A percentile compares a stretch with the other conserved stretches of the same genome.
Conservation (phyloP, 2,797 vertebrate species). For the Sitta carolinensis region DNA sequence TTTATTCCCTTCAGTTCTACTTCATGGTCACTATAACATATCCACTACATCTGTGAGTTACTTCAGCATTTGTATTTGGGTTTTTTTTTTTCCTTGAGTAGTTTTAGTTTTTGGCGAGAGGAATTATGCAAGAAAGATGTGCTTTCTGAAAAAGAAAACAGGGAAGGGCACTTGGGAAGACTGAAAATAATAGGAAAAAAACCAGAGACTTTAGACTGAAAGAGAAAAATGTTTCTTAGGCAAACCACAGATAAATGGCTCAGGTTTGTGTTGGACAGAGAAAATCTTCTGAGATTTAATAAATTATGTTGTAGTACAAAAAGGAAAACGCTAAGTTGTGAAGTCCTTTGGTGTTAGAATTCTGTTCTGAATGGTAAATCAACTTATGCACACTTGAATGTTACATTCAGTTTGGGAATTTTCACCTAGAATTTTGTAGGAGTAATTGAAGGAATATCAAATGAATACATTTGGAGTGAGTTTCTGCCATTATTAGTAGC, state of each 20-base stretch:
- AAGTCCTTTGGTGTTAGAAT: background rate
- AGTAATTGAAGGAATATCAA: background rate
- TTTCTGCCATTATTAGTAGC: background rate
- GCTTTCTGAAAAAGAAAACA: background rate
- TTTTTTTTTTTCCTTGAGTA: background rate
- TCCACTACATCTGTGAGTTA: background rate
- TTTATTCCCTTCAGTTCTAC: conserved; percentile 1
- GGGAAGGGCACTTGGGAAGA: background rate
- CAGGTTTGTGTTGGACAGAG: background rate
- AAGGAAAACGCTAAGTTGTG: background rate
- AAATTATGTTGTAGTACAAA: background rate
- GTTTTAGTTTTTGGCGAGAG: background rate
- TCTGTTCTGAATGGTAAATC: background rate
- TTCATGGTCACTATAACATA: background rate
- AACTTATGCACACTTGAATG: background rate
- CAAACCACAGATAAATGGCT: background rate
- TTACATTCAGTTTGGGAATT: background rate
- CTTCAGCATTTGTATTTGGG: background rate
- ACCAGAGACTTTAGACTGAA: background rate
- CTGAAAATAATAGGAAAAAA: background rate
- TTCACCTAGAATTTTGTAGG: background rate
- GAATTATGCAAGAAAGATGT: background rate
- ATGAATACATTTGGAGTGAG: background rate
- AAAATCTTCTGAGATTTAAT: background rate
- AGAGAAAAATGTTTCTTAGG: background rate